Evolutionary conservation across 2,797 vertebrate genomes (phyloP).

Genomic region (Scolopax bukidnonensis): DNA sequence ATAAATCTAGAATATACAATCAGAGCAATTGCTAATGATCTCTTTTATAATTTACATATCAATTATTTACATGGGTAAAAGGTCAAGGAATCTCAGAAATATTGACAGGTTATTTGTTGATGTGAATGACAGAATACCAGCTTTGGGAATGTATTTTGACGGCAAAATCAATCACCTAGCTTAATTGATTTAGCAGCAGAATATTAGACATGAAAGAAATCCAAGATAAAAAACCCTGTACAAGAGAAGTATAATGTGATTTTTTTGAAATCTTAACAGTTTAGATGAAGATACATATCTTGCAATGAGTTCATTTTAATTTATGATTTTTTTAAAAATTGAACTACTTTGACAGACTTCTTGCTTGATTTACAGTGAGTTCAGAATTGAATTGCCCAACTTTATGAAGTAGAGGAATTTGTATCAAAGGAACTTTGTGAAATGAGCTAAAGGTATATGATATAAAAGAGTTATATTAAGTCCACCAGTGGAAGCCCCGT

Average conservation of each 20-base stretch:
- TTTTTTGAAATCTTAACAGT: not conserved
- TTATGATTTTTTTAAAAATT: not conserved
- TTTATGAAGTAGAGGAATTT: not conserved
- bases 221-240: not conserved
- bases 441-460: not conserved
- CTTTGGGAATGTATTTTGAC: not conserved
- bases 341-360: not conserved
- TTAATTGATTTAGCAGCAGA: conserved; percentile 28
- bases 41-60: not conserved
- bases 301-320: not conserved
- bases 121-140: not conserved
- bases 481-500: not conserved
- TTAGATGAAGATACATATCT: not conserved
- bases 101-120: not conserved
- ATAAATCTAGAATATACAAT: not conserved
- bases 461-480: not conserved
- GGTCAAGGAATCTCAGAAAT: not conserved
- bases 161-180: not conserved
- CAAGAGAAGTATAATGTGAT: not conserved
- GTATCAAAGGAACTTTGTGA: not conserved
- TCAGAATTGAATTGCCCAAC: conserved; percentile 3
- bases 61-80: not conserved
- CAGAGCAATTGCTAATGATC: not conserved
- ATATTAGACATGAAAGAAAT: not conserved
- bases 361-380: not conserved